A percentile compares a stretch with the other conserved stretches of the same genome.
Conservation (phyloP, 2,797 vertebrate species). For the Argya squamiceps region DNA sequence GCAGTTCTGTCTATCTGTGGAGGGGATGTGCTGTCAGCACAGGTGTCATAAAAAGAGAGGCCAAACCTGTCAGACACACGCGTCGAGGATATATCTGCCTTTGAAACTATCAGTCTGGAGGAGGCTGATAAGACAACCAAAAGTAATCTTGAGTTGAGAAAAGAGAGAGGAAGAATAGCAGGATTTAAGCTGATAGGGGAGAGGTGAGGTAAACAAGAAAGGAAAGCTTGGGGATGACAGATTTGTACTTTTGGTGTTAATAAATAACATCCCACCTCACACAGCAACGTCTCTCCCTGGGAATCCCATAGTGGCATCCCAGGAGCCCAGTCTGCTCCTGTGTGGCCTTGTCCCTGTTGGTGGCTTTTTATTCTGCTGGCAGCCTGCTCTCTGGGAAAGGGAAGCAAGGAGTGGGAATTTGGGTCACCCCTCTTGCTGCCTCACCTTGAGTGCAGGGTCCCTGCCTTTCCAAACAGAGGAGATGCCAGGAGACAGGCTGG, state of each 20-base stretch:
- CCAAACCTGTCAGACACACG: not conserved
- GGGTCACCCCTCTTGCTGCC: not conserved
- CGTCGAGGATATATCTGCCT: not conserved
- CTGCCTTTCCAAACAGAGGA: not conserved
- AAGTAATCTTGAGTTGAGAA: slow-evolving; percentile 46
- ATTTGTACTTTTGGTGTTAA: not conserved
- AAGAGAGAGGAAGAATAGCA: slow-evolving; percentile 9
- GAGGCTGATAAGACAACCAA: slow-evolving; percentile 52
- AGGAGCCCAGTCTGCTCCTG: not conserved
- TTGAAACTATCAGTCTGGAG: slow-evolving; percentile 52
- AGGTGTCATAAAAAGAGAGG: slow-evolving; percentile 16
- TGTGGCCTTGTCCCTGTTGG: not conserved
- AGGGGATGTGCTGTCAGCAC: not conserved
- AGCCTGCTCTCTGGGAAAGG: not conserved
- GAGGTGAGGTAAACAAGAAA: slow-evolving; percentile 32
- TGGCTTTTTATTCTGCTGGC: not conserved
- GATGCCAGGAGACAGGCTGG: not conserved
- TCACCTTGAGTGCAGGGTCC: rapidly evolving
- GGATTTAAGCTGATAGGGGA: slow-evolving; percentile 41
- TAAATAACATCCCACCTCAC: not conserved
- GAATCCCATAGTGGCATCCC: not conserved
- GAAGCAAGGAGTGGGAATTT: not conserved
- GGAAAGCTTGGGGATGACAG: not conserved
- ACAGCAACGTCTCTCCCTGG: not conserved
- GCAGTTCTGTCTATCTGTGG: not conserved